Percentiles rank a stretch among this genome's conserved stretches.
Evolutionary conservation across 2,113 vertebrate species (phyloP).

Genomic region (Halichoerus grypus): DNA sequence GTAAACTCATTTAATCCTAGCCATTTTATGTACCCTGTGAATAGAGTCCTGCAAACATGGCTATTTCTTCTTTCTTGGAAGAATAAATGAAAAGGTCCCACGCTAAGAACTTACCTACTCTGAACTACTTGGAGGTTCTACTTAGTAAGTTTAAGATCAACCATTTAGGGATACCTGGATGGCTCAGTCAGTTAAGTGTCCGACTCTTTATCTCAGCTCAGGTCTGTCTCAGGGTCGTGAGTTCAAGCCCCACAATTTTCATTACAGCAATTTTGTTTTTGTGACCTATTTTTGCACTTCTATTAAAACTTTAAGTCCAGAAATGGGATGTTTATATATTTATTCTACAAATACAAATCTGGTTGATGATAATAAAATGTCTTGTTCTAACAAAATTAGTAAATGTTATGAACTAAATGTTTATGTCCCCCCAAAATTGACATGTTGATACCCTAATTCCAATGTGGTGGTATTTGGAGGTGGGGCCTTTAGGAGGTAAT

Average conservation of each 20-base stretch:
- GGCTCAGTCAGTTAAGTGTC: background rate
- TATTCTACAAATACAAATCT: background rate
- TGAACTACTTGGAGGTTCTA: background rate
- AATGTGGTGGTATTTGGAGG: background rate
- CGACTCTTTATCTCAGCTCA: background rate
- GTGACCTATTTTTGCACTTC: background rate
- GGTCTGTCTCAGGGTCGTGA: background rate
- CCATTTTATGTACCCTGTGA: background rate
- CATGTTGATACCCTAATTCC: background rate
- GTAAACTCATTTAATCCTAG: background rate
- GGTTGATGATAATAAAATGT: background rate
- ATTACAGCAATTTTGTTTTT: background rate
- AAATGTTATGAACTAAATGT: background rate
- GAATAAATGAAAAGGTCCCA: background rate
- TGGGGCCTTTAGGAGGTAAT: background rate
- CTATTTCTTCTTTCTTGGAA: background rate
- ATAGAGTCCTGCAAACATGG: background rate
- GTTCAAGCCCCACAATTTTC: background rate
- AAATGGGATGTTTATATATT: background rate
- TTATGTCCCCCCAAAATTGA: background rate
- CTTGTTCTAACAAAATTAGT: slow-evolving; percentile 26
- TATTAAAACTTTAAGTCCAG: background rate
- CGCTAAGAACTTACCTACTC: background rate
- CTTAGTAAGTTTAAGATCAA: background rate
- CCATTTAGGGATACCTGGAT: background rate